Conservation (phyloP, 2,888 invertebrate genomes). For the Ceratothoa steindachneri region DNA sequence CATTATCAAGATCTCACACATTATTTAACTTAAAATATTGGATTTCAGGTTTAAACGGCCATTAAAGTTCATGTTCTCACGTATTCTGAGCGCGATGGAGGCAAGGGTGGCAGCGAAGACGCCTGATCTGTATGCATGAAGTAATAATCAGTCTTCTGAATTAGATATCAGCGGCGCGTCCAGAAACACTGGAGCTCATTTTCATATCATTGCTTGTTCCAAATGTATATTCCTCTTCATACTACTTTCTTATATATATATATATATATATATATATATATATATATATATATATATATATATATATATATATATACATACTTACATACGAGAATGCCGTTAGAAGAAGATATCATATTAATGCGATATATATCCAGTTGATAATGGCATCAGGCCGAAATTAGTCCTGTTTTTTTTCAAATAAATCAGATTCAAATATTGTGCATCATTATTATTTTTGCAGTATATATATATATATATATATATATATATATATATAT, state of each 20-base stretch:
- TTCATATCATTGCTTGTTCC: not conserved
- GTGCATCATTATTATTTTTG: too few species aligned
- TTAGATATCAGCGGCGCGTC: not conserved
- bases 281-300: not conserved
- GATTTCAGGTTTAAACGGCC: too few species aligned
- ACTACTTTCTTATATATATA: not conserved
- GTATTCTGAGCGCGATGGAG: too few species aligned
- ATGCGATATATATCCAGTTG: too few species aligned
- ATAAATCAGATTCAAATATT: too few species aligned
- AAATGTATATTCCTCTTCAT: not conserved
- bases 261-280: not conserved
- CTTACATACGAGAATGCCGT: too few species aligned
- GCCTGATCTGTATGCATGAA: slow-evolving; percentile 7
- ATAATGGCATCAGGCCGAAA: too few species aligned
- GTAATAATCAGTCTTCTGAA: slow-evolving; percentile 1
- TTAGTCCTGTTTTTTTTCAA: not conserved
- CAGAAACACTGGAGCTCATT: not conserved
- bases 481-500: not conserved
- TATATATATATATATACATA: not conserved
- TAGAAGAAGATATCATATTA: too few species aligned
- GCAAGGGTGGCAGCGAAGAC: not conserved
- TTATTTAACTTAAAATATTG: too few species aligned
- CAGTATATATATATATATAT: too few species aligned
- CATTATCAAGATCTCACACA: too few species aligned
- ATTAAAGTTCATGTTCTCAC: too few species aligned